Conservation (phyloP, 2,113 vertebrate genomes). For the Sapayoa aenigma region DNA sequence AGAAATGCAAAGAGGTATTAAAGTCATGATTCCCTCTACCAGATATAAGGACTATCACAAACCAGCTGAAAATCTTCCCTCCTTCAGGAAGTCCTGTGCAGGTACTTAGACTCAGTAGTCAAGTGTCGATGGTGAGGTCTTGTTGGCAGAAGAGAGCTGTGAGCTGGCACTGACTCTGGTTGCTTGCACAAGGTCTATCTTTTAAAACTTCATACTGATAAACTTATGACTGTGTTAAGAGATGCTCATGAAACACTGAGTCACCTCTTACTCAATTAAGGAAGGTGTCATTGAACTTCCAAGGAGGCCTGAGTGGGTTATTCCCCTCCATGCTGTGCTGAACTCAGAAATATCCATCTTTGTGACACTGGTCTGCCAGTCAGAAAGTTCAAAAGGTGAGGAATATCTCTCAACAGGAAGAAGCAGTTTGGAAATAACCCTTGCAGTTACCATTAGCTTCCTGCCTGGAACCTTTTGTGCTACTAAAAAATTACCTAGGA, state of each 20-base stretch:
- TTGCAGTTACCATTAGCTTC: not conserved
- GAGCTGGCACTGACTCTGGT: not conserved
- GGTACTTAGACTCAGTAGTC: not conserved
- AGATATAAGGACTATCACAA: not conserved
- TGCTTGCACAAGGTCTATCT: slow-evolving; percentile 33
- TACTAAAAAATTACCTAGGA: not conserved
- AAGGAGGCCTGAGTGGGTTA: not conserved
- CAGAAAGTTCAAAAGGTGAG: slow-evolving; percentile 35
- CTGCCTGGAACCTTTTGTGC: slow-evolving; percentile 23
- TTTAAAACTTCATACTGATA: slow-evolving; percentile 54
- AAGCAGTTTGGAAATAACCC: slow-evolving; percentile 46
- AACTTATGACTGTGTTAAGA: slow-evolving; percentile 46
- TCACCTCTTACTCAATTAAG: not conserved
- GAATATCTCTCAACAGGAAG: slow-evolving; percentile 17
- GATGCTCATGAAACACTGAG: slow-evolving; percentile 2
- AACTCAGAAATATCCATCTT: not conserved
- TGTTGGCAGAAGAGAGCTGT: not conserved
- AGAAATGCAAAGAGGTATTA: not conserved
- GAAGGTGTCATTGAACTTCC: not conserved
- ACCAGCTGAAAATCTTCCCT: not conserved
- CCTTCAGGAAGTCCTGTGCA: not conserved
- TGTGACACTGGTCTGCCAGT: not conserved
- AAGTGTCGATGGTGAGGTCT: rapidly evolving
- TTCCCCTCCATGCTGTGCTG: not conserved
- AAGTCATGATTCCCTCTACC: not conserved